Evolutionary conservation across 2,797 vertebrate genomes (phyloP).

Genomic region (Trematomus bernacchii): DNA sequence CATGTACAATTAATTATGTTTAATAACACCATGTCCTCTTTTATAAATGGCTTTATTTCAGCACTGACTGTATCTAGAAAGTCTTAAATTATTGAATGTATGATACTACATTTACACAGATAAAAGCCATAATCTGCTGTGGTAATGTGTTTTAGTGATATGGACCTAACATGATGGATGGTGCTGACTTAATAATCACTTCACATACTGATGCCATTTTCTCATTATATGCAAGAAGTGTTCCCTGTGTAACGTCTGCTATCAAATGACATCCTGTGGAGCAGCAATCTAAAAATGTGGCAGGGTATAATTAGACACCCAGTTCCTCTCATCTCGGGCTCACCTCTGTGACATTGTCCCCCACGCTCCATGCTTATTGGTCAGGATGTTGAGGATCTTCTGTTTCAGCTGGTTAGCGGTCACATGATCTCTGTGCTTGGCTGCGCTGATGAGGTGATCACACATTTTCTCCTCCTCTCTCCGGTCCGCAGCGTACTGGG

Average conservation of each 20-base stretch:
- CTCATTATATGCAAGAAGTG: neutral
- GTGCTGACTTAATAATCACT: constrained; percentile 5
- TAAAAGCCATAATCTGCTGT: neutral
- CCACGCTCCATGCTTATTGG: constrained; percentile 99
- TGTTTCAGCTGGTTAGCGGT: constrained; percentile 99
- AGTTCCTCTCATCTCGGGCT: constrained; percentile 35
- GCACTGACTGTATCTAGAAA: neutral
- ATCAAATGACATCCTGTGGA: constrained; percentile 6
- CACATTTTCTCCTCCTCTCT: constrained; percentile 99
- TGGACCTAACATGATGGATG: neutral
- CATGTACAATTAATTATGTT: constrained; percentile 7
- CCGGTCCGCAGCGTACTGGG: constrained; percentile 96
- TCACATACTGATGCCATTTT: neutral
- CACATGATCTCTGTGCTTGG: constrained; percentile 98
- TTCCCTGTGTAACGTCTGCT: neutral
- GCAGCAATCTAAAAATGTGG: constrained; percentile 7
- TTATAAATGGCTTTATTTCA: constrained; percentile 5
- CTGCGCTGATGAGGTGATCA: constrained; percentile 97
- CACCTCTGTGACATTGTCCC: constrained; percentile 97
- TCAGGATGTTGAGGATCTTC: constrained; percentile 99
- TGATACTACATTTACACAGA: neutral
- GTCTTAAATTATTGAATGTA: neutral
- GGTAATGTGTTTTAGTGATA: neutral
- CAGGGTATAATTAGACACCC: neutral
- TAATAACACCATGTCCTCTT: neutral